Base-by-base conservation (phyloP, 2,797 vertebrate species). In the Gambusia yucatana region DNA sequence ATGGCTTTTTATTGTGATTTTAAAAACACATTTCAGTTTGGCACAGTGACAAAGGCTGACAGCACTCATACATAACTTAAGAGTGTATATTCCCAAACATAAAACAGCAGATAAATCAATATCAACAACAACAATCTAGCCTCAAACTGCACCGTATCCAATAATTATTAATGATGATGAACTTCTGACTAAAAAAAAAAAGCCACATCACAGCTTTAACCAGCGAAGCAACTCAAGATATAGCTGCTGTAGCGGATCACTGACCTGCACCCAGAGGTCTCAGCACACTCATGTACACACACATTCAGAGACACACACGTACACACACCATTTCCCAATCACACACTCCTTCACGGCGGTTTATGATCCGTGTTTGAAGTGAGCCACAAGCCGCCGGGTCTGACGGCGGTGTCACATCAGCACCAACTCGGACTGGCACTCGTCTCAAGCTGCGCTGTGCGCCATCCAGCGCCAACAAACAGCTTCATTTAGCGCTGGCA, bases 321-420 rank as follows among this genome's bases (percentile, higher is more conserved):
- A 3, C 4, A 2, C 39, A n/a, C 36, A n/a, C 10, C 1, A 28
- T 69, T 69, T 69, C 20, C 36, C 39, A 43, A 69, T 43, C 63
- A 65, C 77, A 44, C 82, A 16, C 79, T 11, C 73, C 57, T 11
- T 3, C 61, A 52, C 39, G 28, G 55, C 36, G 52, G 55, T 65
- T 80, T 78, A 59, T 59, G 70, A 69, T 77, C 14, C 41, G 83
- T 78, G 83, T 80, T 39, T 80, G 75, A 86, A 77, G 84, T 78
- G 77, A 87, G 77, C 77, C 76, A 71, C 76, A 43, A 75, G 72
- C 67, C 82, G 47, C 77, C 63, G 73, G 69, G 70, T 76, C 77
- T 80, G 86, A 81, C 65, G 75, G 79, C 78, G 71, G 80, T 52
- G 82, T 86, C 85, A 76, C 85, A 86, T 85, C 87, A 84, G 63